phyloP scores from a whole-genome alignment of 2,113 vertebrate genomes.

The Argyrosomus japonicus region DNA sequence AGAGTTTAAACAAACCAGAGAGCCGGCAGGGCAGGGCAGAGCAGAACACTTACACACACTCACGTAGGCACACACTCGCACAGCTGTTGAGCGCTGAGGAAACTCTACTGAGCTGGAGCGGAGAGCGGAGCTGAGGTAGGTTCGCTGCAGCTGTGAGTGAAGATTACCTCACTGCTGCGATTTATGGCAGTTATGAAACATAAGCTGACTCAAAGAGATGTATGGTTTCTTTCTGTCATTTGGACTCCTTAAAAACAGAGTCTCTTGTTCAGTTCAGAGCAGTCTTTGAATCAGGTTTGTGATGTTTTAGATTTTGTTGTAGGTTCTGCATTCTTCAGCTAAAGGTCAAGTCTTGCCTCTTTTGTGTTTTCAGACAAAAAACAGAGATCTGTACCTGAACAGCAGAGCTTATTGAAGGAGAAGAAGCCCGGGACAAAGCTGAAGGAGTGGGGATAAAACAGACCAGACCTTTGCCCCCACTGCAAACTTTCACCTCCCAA shows the following conservation, averaged over 20 bases:
- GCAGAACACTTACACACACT: constrained; percentile 35
- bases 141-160: constrained; percentile 50
- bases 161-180: constrained; percentile 54
- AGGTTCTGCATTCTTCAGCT: neutral
- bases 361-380: constrained; percentile 39
- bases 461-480: constrained; percentile 50
- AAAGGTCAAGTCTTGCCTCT: constrained; percentile 20
- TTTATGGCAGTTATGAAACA: constrained; percentile 48
- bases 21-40: constrained; percentile 62
- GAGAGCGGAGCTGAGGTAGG: constrained; percentile 66
- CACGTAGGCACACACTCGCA: constrained; percentile 9
- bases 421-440: neutral
- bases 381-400: constrained; percentile 25
- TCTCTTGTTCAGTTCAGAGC: neutral
- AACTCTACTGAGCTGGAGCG: constrained; percentile 15
- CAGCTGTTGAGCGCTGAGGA: constrained; percentile 58
- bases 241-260: constrained; percentile 7
- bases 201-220: neutral
- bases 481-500: constrained; percentile 37
- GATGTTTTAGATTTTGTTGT: neutral
- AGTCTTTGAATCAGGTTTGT: neutral
- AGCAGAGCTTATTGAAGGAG: constrained; percentile 27
- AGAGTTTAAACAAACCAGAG: constrained; percentile 81
- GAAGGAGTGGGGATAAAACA: constrained; percentile 45
- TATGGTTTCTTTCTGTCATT: neutral